A percentile compares a stretch with the other conserved stretches of the same genome.
phyloP scores from a whole-genome alignment of 1,140 invertebrate species.

The Platyura marginata region DNA sequence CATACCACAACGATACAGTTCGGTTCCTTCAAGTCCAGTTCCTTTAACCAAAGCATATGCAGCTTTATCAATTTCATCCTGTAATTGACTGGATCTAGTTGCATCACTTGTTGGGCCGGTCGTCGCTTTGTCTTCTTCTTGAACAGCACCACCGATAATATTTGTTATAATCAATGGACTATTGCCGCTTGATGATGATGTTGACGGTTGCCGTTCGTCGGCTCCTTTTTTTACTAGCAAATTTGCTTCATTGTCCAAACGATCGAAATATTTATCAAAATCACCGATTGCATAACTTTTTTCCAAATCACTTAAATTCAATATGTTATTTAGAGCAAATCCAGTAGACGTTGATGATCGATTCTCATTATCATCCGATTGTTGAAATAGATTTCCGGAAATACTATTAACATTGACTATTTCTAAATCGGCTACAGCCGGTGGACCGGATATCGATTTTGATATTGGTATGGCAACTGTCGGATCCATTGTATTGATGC shows the following conservation, averaged over 20 bases:
- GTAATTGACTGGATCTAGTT: not conserved
- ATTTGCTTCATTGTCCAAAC: too few relatives aligned
- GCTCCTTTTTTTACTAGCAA: not conserved
- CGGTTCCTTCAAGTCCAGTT: constrained; percentile 19
- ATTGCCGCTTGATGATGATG: not conserved
- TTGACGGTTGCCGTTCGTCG: not conserved
- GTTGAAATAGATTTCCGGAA: not conserved
- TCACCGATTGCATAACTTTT: not conserved
- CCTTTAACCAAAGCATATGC: constrained; percentile 10
- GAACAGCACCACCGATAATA: too few relatives aligned
- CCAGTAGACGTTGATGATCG: not conserved
- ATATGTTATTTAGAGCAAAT: not conserved
- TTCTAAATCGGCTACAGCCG: not conserved
- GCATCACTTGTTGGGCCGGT: not conserved
- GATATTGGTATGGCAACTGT: not conserved
- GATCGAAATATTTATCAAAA: not conserved
- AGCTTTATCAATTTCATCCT: not conserved
- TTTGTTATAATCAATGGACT: too few relatives aligned
- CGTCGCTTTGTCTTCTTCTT: not conserved
- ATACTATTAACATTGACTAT: not conserved
- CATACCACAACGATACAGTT: constrained; percentile 30
- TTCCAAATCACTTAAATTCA: not conserved
- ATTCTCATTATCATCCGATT: not conserved
- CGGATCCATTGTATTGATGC: not conserved
- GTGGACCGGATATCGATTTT: not conserved